Evolutionary conservation across 1,140 invertebrate genomes (phyloP), one percentile per base, ranked within the genome.

Genomic region (Caenorhabditis brenneri): DNA sequence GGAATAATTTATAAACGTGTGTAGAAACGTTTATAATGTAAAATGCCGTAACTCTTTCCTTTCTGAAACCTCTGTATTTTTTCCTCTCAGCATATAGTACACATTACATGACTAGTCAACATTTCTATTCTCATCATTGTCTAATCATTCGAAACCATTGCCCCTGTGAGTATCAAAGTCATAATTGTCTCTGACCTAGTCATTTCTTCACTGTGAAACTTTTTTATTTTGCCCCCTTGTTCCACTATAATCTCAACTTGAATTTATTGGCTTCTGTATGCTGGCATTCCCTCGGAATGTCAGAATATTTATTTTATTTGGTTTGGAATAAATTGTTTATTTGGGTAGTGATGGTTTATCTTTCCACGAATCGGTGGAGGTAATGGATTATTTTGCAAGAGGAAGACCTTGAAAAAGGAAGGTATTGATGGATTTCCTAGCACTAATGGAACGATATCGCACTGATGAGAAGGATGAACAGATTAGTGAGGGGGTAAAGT

Each of bases 91-190:
- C n/a, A n/a, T n/a, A n/a, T n/a, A n/a, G n/a, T n/a, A n/a, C n/a
- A n/a, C n/a, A n/a, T n/a, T n/a, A n/a, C n/a, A n/a, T n/a, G n/a
- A 65, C 58, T 65, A 65, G 58, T 65, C 58, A 33, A 65, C 16
- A 33, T 65, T 65, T 9, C n/a, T 65, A 65, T 65, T 65, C 31
- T 65, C 29, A 65, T 65, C 53, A 65, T 65, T 65, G n/a, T 65
- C 15, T 65, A 65, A 65, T 65, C 58, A n/a, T 58, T 58, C 24
- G 55, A 16, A 9, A 4, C 31, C 36, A 16, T 5, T 65, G 19
- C 19, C 24, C 29, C 33, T 36, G 29, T 19, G 58, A 12, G 33
- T 27, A 24, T n/a, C 3, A 29, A 65, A 36, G 33, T 65, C 58
- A 65, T 36, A 65, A 65, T 36, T n/a, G 12, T 65, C 16, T 36